phyloP scores from a whole-genome alignment of 1,140 invertebrate species.

The Cylas formicarius region DNA sequence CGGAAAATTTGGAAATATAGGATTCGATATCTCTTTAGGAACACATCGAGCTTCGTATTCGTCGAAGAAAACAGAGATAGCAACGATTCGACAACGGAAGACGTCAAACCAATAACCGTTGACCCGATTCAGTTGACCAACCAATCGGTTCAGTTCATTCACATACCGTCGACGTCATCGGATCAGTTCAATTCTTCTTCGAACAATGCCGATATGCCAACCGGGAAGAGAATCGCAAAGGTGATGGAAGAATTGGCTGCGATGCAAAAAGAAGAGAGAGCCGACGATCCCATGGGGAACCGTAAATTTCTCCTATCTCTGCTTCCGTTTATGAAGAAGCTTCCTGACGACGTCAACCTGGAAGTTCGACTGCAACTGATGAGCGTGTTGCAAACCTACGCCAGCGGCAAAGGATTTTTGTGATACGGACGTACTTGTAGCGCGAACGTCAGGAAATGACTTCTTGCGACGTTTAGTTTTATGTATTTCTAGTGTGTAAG shows the following conservation, averaged over 20 bases:
- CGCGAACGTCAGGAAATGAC: too few species aligned
- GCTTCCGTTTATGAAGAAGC: constrained; percentile 29
- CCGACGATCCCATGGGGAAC: constrained; percentile 30
- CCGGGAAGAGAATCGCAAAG: constrained; percentile 14
- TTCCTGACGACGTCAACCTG: constrained; percentile 32
- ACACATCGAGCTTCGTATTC: too few species aligned
- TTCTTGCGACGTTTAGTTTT: too few species aligned
- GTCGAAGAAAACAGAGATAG: constrained; percentile 7
- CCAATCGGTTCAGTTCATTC: constrained; percentile 16
- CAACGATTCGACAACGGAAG: constrained; percentile 7
- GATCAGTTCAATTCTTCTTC: neutral
- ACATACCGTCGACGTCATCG: constrained; percentile 15
- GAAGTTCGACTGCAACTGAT: constrained; percentile 31
- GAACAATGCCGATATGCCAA: neutral
- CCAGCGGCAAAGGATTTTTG: constrained; percentile 11
- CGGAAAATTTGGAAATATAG: too few species aligned
- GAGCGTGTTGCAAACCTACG: constrained; percentile 29
- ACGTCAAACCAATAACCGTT: constrained; percentile 6
- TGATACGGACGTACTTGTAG: neutral
- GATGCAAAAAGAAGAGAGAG: constrained; percentile 24
- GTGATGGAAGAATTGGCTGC: constrained; percentile 21
- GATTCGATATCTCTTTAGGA: too few species aligned
- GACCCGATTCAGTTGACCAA: neutral
- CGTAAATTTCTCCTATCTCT: constrained; percentile 30
- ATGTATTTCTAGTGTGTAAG: too few species aligned